A percentile compares a stretch with the other conserved stretches of the same genome.
Conservation (phyloP, 1,140 invertebrate genomes). For the Drosophila ananassae region DNA sequence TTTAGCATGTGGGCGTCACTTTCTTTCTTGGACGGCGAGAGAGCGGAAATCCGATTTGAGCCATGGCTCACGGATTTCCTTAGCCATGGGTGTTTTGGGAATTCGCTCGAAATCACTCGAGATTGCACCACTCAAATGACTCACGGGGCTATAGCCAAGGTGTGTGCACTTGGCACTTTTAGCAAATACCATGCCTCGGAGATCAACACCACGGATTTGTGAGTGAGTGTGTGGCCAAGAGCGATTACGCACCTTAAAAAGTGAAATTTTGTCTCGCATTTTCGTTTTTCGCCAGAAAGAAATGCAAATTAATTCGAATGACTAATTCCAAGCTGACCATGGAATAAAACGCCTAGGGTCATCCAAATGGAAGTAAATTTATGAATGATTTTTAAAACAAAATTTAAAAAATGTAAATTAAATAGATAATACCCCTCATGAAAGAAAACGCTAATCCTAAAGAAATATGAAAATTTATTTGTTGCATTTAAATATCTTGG, state of each 20-base stretch:
- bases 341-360: conserved; percentile 16
- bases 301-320: conserved; percentile 55
- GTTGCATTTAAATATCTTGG: not conserved
- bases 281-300: conserved; percentile 46
- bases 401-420: not conserved
- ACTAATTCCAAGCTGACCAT: conserved; percentile 42
- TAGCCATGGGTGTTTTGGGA: conserved; percentile 16
- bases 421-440: not conserved
- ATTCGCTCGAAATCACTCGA: conserved; percentile 31
- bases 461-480: not conserved
- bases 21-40: conserved; percentile 31
- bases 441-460: not conserved
- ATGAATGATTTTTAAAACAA: conserved; percentile 12
- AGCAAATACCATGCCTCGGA: conserved; percentile 13
- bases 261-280: conserved; percentile 73
- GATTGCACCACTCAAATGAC: conserved; percentile 53
- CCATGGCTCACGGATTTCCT: conserved; percentile 48
- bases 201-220: conserved; percentile 26
- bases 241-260: conserved; percentile 82
- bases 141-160: conserved; percentile 37
- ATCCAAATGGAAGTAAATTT: conserved; percentile 34
- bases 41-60: conserved; percentile 48
- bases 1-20: conserved; percentile 52
- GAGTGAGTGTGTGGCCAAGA: conserved; percentile 29
- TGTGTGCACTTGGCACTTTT: conserved; percentile 40